Conservation (phyloP, 1,140 invertebrate genomes). For the Globodera rostochiensis region DNA sequence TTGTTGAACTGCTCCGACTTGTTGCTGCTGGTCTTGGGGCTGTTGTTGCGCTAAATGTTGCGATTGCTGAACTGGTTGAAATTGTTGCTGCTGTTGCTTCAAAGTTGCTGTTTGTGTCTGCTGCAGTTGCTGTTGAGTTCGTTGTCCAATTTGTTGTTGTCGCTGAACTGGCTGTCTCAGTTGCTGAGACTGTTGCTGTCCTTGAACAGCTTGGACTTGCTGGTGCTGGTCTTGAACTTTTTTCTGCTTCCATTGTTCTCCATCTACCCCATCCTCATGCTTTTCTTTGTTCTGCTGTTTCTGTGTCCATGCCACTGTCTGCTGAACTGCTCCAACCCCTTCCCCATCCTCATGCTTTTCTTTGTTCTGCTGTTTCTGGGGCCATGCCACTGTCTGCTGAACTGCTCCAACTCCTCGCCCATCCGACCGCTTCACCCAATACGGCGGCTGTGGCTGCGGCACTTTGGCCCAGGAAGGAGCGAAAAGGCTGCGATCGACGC, state of each 20-base stretch:
- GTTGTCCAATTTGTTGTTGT: slow-evolving; percentile 15
- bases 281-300: slow-evolving; percentile 12
- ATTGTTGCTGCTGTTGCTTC: slow-evolving; percentile 23
- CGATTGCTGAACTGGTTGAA: not conserved
- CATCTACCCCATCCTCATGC: too few species aligned
- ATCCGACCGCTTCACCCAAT: slow-evolving; percentile 33
- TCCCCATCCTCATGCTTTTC: not conserved
- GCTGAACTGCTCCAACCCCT: slow-evolving; percentile 11
- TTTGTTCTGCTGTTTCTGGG: slow-evolving; percentile 14
- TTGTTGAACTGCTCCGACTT: not conserved
- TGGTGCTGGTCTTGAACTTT: slow-evolving; percentile 3
- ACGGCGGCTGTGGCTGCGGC: slow-evolving; percentile 36
- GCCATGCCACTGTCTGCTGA: slow-evolving; percentile 17
- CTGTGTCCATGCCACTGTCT: slow-evolving; percentile 10
- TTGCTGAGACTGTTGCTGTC: slow-evolving; percentile 27
- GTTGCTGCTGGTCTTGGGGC: not conserved
- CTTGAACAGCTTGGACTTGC: slow-evolving; percentile 2
- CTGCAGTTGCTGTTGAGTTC: slow-evolving; percentile 12
- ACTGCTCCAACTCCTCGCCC: not conserved
- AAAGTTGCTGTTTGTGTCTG: slow-evolving; percentile 10
- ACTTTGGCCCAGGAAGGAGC: slow-evolving; percentile 39
- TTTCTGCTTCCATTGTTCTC: slow-evolving; percentile 1
- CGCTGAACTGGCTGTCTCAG: slow-evolving; percentile 6
- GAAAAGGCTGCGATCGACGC: slow-evolving; percentile 20
- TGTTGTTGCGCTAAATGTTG: slow-evolving; percentile 7